Conservation (phyloP, 2,113 vertebrate species). For the Eupsittula cactorum region DNA sequence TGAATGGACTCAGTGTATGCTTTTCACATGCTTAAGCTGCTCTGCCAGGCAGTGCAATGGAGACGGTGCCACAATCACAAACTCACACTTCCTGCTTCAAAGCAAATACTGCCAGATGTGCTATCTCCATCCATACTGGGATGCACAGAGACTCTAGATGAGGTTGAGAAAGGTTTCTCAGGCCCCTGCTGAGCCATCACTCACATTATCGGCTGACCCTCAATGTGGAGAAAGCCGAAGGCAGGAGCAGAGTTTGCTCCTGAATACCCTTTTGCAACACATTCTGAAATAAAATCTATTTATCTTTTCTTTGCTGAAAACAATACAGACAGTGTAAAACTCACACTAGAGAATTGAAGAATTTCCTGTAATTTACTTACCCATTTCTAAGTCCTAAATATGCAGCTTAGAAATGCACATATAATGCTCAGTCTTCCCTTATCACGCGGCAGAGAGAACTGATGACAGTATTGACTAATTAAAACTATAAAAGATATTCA, state of each 20-base stretch:
- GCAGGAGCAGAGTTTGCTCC: not conserved
- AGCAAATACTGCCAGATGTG: slow-evolving; percentile 47
- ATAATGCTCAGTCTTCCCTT: not conserved
- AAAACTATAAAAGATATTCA: not conserved
- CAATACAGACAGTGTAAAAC: not conserved
- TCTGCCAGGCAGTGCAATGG: not conserved
- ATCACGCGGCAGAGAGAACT: not conserved
- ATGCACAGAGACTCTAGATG: not conserved
- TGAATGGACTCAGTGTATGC: slow-evolving; percentile 33
- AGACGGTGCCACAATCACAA: not conserved
- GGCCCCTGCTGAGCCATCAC: slow-evolving; percentile 20
- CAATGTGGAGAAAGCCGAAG: not conserved
- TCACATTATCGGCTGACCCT: not conserved
- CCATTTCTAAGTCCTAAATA: not conserved
- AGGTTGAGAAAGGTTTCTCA: not conserved
- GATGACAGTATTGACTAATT: not conserved
- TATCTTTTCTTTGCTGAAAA: not conserved
- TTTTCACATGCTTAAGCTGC: not conserved
- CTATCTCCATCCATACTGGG: not conserved
- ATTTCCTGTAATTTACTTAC: not conserved
- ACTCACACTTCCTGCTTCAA: slow-evolving; percentile 13
- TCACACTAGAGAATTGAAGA: not conserved
- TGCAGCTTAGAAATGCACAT: not conserved
- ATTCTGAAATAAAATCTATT: not conserved
- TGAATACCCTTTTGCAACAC: not conserved